Evolutionary conservation across 2,113 vertebrate species (phyloP), one percentile per base, ranked within the genome.

Genomic region (Oncorhynchus nerka): DNA sequence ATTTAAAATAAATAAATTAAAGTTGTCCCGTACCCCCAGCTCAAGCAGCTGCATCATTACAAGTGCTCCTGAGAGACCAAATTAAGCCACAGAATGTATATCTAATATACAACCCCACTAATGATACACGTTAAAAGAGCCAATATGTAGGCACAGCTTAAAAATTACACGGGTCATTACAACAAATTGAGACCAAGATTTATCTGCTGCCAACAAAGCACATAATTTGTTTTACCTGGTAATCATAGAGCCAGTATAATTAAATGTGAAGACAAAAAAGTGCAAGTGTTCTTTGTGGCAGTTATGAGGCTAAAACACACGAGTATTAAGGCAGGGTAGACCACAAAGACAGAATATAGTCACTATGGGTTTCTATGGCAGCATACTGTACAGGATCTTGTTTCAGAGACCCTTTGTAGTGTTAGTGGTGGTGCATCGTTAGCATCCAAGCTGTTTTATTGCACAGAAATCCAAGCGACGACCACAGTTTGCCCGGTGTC

Each of bases 141-240:
- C 71, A 84, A 85, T 74, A 75, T 90, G 93, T 91, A 88, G 91
- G 86, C 90, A 86, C 85, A 83, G 91, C 91, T 89, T 88, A 90
- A 89, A 90, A 91, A 94, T 93, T 92, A 93, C 91, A 91, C 77
- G 82, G 90, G 91, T 92, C 92, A 91, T 94, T 93, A 94, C 84
- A 49, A 81, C 84, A 77, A 90, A 89, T 90, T 90, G 90, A 90
- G 91, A 88, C 80, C 59, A 81, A 88, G 93, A 94, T 93, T 93
- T 94, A 94, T 93, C 91, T 91, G 88, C 89, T 89, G 92, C 88
- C 90, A 89, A 85, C 86, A 76, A 76, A 90, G 89, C 83, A 82
- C 89, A 89, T 85, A 75, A 84, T 92, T 92, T 89, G 88, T 89
- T 92, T 91, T 86, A 92, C 87, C 90, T 87, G 87, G 78, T 91